Percentiles rank a stretch among this genome's conserved stretches.
These are phyloP conservation scores for Psittacula derbiana DNA, from an alignment of 2,797 vertebrate species.

Conservation along the genomic window DNA sequence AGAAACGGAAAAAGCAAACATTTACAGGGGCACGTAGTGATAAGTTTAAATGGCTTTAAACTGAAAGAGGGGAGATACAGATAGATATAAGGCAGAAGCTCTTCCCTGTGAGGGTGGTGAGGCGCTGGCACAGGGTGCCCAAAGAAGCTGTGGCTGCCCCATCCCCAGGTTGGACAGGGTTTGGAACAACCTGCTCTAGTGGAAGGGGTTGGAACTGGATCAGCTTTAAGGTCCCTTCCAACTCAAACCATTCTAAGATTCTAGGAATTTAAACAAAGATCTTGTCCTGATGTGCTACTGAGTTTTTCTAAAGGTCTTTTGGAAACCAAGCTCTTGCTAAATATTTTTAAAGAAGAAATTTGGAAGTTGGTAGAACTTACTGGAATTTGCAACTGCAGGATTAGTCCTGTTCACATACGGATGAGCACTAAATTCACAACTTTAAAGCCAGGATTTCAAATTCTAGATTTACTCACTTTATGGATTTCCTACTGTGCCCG, in stretches of 20 bases:
- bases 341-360: background rate
- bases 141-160: background rate
- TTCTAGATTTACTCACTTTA: background rate
- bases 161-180: too few relatives aligned
- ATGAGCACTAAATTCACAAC: background rate
- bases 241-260: background rate
- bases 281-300: background rate
- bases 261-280: background rate
- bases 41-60: background rate
- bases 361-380: background rate
- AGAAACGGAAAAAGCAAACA: background rate
- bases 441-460: background rate
- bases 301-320: background rate
- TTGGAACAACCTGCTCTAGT: too few relatives aligned
- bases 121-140: background rate
- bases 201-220: background rate
- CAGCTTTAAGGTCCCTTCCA: background rate
- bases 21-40: background rate
- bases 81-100: background rate
- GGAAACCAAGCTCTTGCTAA: background rate
- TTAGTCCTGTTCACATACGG: background rate
- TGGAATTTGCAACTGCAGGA: background rate
- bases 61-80: background rate
- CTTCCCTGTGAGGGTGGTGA: background rate
- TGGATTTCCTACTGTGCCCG: background rate